phyloP scores from a whole-genome alignment of 64 coral and sea anemone genomes.

The Actinia equina region DNA sequence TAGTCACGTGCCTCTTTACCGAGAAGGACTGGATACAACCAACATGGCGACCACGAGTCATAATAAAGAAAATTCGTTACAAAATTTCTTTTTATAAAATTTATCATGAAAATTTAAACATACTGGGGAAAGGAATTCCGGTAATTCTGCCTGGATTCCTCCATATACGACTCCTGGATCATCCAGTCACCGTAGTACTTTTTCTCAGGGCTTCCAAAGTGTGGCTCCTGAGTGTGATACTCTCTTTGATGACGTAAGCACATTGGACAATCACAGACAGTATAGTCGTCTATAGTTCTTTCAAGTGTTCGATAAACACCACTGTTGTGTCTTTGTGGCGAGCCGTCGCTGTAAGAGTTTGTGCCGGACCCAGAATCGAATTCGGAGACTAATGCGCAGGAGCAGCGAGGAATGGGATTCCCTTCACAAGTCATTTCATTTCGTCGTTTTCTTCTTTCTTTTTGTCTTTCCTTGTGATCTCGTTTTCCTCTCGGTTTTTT shows the following conservation, averaged over 20 bases:
- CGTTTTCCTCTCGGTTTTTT: conserved; percentile 37
- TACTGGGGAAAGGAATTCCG: conserved; percentile 18
- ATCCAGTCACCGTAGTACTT: conserved; percentile 95
- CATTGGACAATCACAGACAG: conserved; percentile 61
- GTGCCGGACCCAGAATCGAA: conserved; percentile 58
- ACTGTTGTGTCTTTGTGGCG: conserved; percentile 40
- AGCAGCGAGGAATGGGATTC: conserved; percentile 62
- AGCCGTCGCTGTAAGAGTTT: conserved; percentile 52
- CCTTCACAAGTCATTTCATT: conserved; percentile 61
- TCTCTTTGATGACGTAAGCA: conserved; percentile 41
- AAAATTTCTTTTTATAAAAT: background rate
- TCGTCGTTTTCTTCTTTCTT: conserved; percentile 45
- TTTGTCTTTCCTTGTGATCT: conserved; percentile 46
- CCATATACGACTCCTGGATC: conserved; percentile 25
- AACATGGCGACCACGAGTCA: background rate
- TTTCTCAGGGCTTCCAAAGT: conserved; percentile 78
- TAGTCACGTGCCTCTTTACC: background rate
- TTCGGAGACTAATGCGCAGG: conserved; percentile 71
- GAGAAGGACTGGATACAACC: background rate
- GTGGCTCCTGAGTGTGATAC: conserved; percentile 11
- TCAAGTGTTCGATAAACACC: conserved; percentile 35
- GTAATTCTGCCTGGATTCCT: background rate
- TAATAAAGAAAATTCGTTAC: background rate
- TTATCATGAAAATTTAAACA: background rate
- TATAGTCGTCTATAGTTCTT: conserved; percentile 5